phyloP scores from a whole-genome alignment of 2,888 invertebrate genomes.

The Spodoptera exigua region DNA sequence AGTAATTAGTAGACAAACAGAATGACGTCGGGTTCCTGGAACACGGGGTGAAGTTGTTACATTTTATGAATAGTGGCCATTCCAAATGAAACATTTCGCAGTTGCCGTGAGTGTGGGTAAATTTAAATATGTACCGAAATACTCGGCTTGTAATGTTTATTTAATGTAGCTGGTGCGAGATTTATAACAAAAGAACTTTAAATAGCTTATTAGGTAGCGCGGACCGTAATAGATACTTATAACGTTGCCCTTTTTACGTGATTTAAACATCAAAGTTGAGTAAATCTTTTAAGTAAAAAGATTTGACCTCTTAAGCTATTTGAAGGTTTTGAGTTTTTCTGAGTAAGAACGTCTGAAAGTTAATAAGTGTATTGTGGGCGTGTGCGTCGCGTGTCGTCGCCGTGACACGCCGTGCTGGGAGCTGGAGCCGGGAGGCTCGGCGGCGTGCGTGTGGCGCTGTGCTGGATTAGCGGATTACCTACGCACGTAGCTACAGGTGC shows the following conservation, averaged over 20 bases:
- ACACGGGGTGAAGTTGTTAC: constrained; percentile 37
- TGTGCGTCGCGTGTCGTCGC: not conserved
- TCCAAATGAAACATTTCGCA: constrained; percentile 52
- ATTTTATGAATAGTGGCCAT: constrained; percentile 56
- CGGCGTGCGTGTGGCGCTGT: constrained; percentile 29
- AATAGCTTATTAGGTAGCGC: constrained; percentile 36
- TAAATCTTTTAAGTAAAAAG: constrained; percentile 29
- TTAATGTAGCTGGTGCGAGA: constrained; percentile 55
- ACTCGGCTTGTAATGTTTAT: constrained; percentile 45
- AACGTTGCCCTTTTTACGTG: constrained; percentile 23
- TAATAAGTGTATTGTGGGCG: constrained; percentile 42
- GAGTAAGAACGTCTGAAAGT: constrained; percentile 23
- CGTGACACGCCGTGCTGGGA: too few species aligned
- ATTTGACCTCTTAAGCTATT: constrained; percentile 29
- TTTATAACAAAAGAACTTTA: constrained; percentile 65
- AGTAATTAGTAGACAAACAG: constrained; percentile 52
- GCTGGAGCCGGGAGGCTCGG: not conserved
- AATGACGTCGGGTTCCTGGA: constrained; percentile 29
- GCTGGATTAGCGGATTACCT: constrained; percentile 40
- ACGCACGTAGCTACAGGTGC: constrained; percentile 42
- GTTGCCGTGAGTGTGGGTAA: constrained; percentile 33
- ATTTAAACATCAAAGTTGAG: constrained; percentile 40
- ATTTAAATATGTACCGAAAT: constrained; percentile 58
- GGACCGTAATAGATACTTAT: constrained; percentile 38
- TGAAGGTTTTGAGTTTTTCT: constrained; percentile 26